Conservation (phyloP, 2,113 vertebrate genomes). For the Eclectus roratus region DNA sequence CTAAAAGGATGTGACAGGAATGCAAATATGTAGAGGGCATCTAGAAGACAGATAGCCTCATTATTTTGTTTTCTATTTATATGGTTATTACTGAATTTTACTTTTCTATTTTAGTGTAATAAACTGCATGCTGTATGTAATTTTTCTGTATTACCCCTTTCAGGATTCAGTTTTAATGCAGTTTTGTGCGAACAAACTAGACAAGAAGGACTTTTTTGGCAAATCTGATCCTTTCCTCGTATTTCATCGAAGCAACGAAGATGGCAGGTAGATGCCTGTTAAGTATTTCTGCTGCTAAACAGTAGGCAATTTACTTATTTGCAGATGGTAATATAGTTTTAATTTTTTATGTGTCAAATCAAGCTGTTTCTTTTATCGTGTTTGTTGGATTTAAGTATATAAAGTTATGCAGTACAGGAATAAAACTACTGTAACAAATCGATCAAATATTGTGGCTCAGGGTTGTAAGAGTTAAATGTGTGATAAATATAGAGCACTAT, state of each 20-base stretch:
- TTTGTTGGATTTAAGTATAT: not conserved
- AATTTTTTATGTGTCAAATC: not conserved
- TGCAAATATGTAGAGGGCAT: not conserved
- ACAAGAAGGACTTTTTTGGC: conserved; percentile 91
- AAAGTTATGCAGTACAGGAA: not conserved
- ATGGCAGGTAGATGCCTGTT: conserved; percentile 77
- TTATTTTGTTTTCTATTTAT: not conserved
- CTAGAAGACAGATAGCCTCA: not conserved
- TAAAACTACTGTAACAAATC: not conserved
- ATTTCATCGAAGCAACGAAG: conserved; percentile 88
- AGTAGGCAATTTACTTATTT: not conserved
- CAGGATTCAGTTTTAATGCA: conserved; percentile 90
- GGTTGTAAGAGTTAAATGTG: not conserved
- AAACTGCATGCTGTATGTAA: not conserved
- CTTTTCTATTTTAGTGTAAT: not conserved
- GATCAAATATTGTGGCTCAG: not conserved
- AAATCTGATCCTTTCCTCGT: conserved; percentile 90
- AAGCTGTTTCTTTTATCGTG: not conserved
- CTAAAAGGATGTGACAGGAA: not conserved
- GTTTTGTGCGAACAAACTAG: conserved; percentile 88
- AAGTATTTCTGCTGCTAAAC: not conserved
- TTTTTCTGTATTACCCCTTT: conserved; percentile 8
- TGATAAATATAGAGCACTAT: not conserved
- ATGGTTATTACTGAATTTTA: not conserved
- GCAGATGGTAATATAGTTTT: not conserved